Evolutionary conservation across 2,888 invertebrate genomes (phyloP).

Genomic region (Lagria hirta): DNA sequence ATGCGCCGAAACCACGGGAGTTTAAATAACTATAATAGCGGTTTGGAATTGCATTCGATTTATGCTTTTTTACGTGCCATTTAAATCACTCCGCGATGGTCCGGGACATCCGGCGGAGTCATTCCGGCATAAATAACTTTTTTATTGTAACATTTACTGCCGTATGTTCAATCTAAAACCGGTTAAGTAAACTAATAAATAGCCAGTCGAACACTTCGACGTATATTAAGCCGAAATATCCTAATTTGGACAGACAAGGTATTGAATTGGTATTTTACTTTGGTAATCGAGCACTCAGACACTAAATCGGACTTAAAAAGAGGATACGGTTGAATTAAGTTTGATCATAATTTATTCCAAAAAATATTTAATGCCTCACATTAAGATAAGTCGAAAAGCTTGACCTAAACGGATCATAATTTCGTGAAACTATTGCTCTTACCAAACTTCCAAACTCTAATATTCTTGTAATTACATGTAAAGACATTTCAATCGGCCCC

Average conservation of each 20-base stretch:
- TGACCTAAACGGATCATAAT: no score
- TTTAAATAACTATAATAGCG: conserved; percentile 27
- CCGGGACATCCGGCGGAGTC: conserved; percentile 20
- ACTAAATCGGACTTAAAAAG: conserved; percentile 18
- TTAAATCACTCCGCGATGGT: conserved; percentile 19
- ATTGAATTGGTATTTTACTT: conserved; percentile 24
- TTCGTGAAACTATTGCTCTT: no score
- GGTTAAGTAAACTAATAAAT: conserved; percentile 41
- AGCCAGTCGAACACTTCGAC: conserved; percentile 32
- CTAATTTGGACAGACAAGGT: conserved; percentile 27
- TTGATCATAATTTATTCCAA: no score
- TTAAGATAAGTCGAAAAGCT: no score
- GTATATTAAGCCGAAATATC: conserved; percentile 33
- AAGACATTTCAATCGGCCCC: no score
- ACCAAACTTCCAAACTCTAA: no score
- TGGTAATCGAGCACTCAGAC: conserved; percentile 16
- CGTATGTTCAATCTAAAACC: conserved; percentile 41
- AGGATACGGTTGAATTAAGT: no score
- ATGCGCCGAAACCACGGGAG: conserved; percentile 32
- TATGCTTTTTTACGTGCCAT: conserved; percentile 11
- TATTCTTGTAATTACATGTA: no score
- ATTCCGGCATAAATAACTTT: conserved; percentile 35
- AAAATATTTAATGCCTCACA: no score
- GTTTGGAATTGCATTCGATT: no score
- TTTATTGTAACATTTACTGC: conserved; percentile 43